A percentile compares a stretch with the other conserved stretches of the same genome.
These are phyloP conservation scores for Selene dorsalis DNA, from an alignment of 2,797 vertebrate species.

Conservation along the genomic window DNA sequence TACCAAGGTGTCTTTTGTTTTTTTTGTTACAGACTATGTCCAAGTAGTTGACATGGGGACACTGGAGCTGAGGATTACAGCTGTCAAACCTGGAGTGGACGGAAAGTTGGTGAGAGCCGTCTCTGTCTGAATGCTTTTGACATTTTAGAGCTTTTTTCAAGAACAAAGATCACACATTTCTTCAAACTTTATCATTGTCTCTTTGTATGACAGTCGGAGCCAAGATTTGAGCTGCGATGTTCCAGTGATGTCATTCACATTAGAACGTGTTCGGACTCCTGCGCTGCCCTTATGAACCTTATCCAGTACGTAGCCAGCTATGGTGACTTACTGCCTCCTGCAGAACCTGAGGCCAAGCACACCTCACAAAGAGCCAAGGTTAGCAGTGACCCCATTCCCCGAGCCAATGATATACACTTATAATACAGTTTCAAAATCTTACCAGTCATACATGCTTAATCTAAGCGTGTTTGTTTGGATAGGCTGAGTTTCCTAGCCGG, in stretches of 20 bases:
- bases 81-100: slow-evolving; percentile 89
- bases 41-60: slow-evolving; percentile 98
- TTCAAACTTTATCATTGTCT: neutral
- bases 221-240: slow-evolving; percentile 95
- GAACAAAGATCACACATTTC: neutral
- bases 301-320: slow-evolving; percentile 98
- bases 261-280: slow-evolving; percentile 95
- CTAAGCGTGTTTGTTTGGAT: slow-evolving; percentile 34
- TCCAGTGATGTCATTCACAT: slow-evolving; percentile 97
- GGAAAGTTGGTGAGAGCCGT: slow-evolving; percentile 86
- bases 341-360: slow-evolving; percentile 83
- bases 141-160: neutral
- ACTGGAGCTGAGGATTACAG: slow-evolving; percentile 93
- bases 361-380: slow-evolving; percentile 89
- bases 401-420: neutral
- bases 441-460: neutral
- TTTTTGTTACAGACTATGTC: slow-evolving; percentile 90
- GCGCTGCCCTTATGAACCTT: slow-evolving; percentile 98
- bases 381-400: slow-evolving; percentile 25
- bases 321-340: slow-evolving; percentile 90
- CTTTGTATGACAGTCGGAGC: slow-evolving; percentile 83
- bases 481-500: slow-evolving; percentile 85
- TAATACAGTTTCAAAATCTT: neutral
- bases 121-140: neutral
- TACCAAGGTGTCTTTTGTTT: slow-evolving; percentile 4